Evolutionary conservation across 92 coral and sea anemone genomes (phyloP), one percentile per base, ranked within the genome.

Genomic region (Parazoanthus swiftii): DNA sequence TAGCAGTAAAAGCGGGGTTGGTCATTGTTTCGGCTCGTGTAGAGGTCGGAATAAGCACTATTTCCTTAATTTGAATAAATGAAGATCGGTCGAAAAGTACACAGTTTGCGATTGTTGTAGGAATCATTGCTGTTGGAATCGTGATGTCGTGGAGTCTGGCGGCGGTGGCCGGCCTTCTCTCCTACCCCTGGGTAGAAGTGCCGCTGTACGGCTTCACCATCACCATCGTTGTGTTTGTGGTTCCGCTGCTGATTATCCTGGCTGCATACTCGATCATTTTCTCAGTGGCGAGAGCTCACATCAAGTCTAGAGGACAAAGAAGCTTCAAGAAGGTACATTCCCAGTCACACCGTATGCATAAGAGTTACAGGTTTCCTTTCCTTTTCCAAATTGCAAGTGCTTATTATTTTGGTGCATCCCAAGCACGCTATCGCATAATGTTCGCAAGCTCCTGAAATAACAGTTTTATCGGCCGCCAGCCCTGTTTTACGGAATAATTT

Each of bases 231-330:
- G 92, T 93, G 78, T 94, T 93, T 66, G 76, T 90, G 5, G 86
- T 93, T 20, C 98, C 98, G 2, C 91, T 94, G 23, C 38, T 82
- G 2, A 66, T 94, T 67, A 94, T 94, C 81, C 79, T 94, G 37
- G 89, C 70, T 3, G 91, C 98, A 0, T 94, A 94, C 67, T 92
- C 90, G 0, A 89, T 94, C 20, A 94, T 94, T 54, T 94, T 93
- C 71, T 90, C 89, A 68, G 93, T 94, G 75, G 98, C 98, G 20
- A 91, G 95, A 85, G 95, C 95, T 87, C 98, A 94, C 80, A 95
- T 95, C 35, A 95, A 92, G 79, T 93, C 93, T 13, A 90, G 95
- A 85, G 98, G 98, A 23, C 91, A 88, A 29, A 76, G 95, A 46
- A 91, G 95, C 9, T 94, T 94, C 85, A 93, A 89, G 76, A 94